A percentile compares a stretch with the other conserved stretches of the same genome.
Conservation (phyloP, 1,140 invertebrate genomes). For the Rhopalosiphum padi region DNA sequence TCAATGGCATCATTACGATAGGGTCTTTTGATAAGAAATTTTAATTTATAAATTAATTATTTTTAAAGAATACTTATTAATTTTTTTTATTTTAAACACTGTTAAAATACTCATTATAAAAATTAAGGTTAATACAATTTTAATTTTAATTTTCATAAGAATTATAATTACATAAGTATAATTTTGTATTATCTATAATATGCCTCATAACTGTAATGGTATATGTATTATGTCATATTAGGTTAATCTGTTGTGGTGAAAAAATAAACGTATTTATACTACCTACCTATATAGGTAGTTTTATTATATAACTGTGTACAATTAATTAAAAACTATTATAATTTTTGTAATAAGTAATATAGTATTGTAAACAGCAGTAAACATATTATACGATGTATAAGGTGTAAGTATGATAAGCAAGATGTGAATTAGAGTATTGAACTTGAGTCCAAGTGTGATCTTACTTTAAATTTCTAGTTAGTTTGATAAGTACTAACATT, state of each 20-base stretch:
- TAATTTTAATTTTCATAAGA: not conserved
- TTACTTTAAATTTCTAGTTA: not conserved
- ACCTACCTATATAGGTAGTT: too few species aligned
- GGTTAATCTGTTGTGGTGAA: too few species aligned
- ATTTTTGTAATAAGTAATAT: too few species aligned
- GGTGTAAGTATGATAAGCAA: not conserved
- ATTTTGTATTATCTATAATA: not conserved
- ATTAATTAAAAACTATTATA: too few species aligned
- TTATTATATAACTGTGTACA: too few species aligned
- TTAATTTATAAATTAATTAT: not conserved
- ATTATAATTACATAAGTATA: not conserved
- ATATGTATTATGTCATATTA: not conserved
- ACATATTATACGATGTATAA: not conserved
- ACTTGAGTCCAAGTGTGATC: not conserved
- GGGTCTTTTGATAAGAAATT: not conserved
- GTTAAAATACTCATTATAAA: not conserved
- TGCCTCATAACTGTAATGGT: not conserved
- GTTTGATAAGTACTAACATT: not conserved
- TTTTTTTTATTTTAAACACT: not conserved
- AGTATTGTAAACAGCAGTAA: not conserved
- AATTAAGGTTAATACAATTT: not conserved
- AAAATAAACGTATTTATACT: too few species aligned
- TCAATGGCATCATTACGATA: not conserved
- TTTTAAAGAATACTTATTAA: not conserved
- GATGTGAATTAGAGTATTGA: not conserved